phyloP scores from a whole-genome alignment of 2,113 vertebrate genomes.

The Jaculus jaculus region DNA sequence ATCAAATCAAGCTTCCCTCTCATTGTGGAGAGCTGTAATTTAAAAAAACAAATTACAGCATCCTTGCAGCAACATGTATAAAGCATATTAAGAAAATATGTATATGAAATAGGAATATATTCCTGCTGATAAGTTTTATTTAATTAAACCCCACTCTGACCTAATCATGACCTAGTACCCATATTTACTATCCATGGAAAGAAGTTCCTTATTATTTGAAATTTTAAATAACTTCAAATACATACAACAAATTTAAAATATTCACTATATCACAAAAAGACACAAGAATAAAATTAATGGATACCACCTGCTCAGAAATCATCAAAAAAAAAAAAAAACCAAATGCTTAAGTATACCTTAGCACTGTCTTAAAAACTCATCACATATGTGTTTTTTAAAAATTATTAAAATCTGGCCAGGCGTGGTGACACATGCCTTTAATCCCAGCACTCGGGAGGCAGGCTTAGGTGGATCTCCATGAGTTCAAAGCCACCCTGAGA shows the following conservation, averaged over 20 bases:
- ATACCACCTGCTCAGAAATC: constrained; percentile 5
- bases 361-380: not conserved
- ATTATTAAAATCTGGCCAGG: not conserved
- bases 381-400: not conserved
- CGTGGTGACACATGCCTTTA: no score
- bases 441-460: no score
- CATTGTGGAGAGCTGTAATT: constrained; percentile 81
- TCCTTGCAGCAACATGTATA: constrained; percentile 62
- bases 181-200: not conserved
- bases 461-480: no score
- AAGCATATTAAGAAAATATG: constrained; percentile 75
- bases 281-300: constrained; percentile 43
- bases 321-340: constrained; percentile 28
- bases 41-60: constrained; percentile 83
- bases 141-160: constrained; percentile 62
- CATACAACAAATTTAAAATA: constrained; percentile 55
- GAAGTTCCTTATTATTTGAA: constrained; percentile 13
- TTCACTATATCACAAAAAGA: constrained; percentile 48
- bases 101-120: constrained; percentile 75
- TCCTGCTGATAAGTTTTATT: constrained; percentile 73
- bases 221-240: constrained; percentile 56
- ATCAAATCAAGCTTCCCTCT: constrained; percentile 84
- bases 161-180: constrained; percentile 60
- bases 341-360: not conserved
- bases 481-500: no score